phyloP scores from a whole-genome alignment of 2,797 vertebrate species.

The Agapornis canus region DNA sequence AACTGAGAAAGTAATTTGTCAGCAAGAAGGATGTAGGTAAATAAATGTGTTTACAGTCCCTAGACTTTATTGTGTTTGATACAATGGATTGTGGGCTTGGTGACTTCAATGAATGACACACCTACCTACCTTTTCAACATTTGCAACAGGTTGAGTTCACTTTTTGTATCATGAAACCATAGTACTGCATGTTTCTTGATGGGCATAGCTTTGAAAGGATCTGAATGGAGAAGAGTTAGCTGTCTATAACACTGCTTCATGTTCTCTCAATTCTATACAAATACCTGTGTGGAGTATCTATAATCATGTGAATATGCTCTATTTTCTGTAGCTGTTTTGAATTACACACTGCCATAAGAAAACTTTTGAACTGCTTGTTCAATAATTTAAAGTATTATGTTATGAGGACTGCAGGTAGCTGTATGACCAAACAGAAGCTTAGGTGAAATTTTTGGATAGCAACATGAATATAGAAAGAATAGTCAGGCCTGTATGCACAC shows the following conservation, averaged over 20 bases:
- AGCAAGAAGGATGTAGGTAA: neutral
- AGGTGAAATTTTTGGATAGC: neutral
- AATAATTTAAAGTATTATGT: neutral
- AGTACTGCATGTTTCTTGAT: neutral
- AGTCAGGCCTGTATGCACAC: neutral
- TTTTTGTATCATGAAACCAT: neutral
- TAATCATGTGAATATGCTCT: neutral
- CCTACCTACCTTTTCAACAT: neutral
- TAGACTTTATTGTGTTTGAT: neutral
- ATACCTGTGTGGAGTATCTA: neutral
- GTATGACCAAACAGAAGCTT: neutral
- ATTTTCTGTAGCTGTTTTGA: neutral
- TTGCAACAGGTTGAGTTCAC: neutral
- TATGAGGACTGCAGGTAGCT: neutral
- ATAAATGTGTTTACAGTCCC: neutral
- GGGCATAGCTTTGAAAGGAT: neutral
- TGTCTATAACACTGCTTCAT: neutral
- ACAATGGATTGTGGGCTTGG: neutral
- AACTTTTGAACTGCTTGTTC: neutral
- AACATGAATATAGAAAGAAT: neutral
- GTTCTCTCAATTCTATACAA: neutral
- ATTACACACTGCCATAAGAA: neutral
- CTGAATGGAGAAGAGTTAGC: neutral
- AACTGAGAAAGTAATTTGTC: neutral
- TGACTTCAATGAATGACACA: neutral